A percentile compares a stretch with the other conserved stretches of the same genome.
These are phyloP conservation scores for Acleris literana DNA, from an alignment of 2,888 invertebrate genomes.

Conservation along the genomic window DNA sequence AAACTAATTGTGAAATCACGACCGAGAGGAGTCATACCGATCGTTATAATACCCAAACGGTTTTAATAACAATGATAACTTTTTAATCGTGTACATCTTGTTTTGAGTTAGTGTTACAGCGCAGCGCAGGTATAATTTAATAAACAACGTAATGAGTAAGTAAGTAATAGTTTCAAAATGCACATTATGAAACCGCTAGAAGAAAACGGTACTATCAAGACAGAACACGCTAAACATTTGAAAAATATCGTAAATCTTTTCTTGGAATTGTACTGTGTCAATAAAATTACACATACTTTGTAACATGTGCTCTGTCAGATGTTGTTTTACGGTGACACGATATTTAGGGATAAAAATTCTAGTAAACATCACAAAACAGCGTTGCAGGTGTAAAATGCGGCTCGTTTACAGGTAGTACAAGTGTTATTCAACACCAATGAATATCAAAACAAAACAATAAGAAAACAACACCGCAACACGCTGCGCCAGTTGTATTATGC, in stretches of 20 bases:
- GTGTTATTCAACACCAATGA: background rate
- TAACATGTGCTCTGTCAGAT: slow-evolving; percentile 7
- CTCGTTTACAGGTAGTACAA: background rate
- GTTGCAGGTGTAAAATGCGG: background rate
- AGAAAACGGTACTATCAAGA: background rate
- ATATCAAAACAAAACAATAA: background rate
- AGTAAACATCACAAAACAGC: slow-evolving; percentile 5
- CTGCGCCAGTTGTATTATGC: background rate
- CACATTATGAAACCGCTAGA: background rate
- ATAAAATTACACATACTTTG: slow-evolving; percentile 20
- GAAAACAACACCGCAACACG: background rate
- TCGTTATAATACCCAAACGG: background rate
- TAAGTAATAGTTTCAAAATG: background rate
- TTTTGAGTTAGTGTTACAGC: no score
- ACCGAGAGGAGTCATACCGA: slow-evolving; percentile 10
- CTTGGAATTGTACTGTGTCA: slow-evolving; percentile 1
- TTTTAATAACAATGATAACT: no score
- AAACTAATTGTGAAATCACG: slow-evolving; percentile 59
- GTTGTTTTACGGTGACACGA: slow-evolving; percentile 12
- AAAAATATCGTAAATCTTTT: slow-evolving; percentile 1
- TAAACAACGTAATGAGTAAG: background rate
- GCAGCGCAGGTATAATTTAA: no score
- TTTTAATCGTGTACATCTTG: no score
- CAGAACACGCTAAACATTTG: background rate
- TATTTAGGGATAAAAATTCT: slow-evolving; percentile 7